Conservation (phyloP, 1,140 invertebrate genomes). For the Anastrepha ludens region DNA sequence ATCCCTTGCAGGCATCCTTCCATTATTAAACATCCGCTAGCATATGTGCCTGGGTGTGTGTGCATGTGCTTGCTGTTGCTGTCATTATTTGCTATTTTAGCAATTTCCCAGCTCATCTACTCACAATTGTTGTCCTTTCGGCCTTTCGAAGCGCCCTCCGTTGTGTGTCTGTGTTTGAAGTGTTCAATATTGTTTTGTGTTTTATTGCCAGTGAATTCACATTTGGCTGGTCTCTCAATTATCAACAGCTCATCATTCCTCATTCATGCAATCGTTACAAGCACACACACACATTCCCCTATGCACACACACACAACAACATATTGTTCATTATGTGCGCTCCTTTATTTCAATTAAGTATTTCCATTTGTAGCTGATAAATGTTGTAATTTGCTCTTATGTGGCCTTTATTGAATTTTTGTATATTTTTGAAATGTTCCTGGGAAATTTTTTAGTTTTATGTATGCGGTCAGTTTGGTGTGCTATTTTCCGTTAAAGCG, state of each 20-base stretch:
- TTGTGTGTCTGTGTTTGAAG: conserved; percentile 3
- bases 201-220: conserved; percentile 42
- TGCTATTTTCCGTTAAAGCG: not conserved
- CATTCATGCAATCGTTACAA: conserved; percentile 34
- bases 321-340: not conserved
- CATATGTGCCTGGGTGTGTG: not conserved
- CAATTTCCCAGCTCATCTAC: not conserved
- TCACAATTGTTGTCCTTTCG: not conserved
- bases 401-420: not conserved
- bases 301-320: not conserved
- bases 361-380: conserved; percentile 5
- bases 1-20: conserved; percentile 31
- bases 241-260: conserved; percentile 50
- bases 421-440: not conserved
- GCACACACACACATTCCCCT: not conserved
- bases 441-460: not conserved
- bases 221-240: conserved; percentile 43
- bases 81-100: conserved; percentile 43
- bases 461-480: not conserved
- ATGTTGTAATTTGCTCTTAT: conserved; percentile 27
- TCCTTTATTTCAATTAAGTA: conserved; percentile 30
- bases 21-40: not conserved
- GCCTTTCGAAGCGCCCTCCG: not conserved
- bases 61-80: not conserved
- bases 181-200: conserved; percentile 54